Evolutionary conservation across 2,888 invertebrate species (phyloP), one percentile per base, ranked within the genome.

Genomic region (Malacosoma neustria): DNA sequence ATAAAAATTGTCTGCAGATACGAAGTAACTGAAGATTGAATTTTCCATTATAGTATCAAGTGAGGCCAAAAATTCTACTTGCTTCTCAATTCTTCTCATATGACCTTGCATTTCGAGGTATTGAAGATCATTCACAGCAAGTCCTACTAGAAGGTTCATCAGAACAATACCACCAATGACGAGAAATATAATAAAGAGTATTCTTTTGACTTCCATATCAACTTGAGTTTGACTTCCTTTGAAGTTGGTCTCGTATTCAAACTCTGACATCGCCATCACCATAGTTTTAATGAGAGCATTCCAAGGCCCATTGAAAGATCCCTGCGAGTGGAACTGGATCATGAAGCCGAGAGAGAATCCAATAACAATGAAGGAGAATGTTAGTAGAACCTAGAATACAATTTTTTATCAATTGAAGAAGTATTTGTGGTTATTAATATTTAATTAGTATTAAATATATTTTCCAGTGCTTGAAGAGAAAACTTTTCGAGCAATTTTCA

Each of bases 191-290:
- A 88, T 55, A 47, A 89, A 87, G 13, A 88, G 22, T 22, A 22
- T 22, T 22, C 22, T 22, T 2, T 22, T 22, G 22, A 22, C 22
- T 22, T 22, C 3, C 3, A 9, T 22, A 2, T 22, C 6, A 7
- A 9, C 22, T 5, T 22, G 5, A 22, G 5, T 3, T 7, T 5
- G 22, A 7, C 9, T 5, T 7, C 29, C 34, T 9, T 34, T 29
- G 5, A 34, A 34, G 7, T 29, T 13, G 11, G 22, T 29, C 1
- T 13, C 29, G n/a, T 34, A 88, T 42, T 88, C 87, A 36, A 87
- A 88, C 45, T 89, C 89, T 31, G 87, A 85, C 3, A 87, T 87
- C 87, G 88, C 87, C 88, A 89, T 89, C 7, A 88, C 87, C 37
- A 88, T 61, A 0, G 88, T 87, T 49, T 87, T 87, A 3, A 87